These are phyloP conservation scores for Priocnemis perturbator DNA, from an alignment of 2,888 invertebrate genomes.

Conservation along the genomic window DNA sequence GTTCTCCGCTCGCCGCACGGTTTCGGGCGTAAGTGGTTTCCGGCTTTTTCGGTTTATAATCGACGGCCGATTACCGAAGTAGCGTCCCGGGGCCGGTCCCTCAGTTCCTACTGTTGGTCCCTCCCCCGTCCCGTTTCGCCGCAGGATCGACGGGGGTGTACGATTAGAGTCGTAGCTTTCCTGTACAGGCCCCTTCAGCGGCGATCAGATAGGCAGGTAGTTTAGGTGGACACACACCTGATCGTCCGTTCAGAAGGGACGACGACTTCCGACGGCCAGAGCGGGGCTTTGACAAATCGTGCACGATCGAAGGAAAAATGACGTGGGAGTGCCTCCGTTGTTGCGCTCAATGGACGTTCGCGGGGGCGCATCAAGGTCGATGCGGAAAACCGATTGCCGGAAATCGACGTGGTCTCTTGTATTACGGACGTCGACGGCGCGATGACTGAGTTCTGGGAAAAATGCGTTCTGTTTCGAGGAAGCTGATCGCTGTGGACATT, in stretches of 20 bases:
- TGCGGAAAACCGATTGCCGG: conserved; percentile 16
- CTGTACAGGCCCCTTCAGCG: conserved; percentile 57
- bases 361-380: conserved; percentile 4
- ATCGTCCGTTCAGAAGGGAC: conserved; percentile 39
- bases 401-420: too few relatives aligned
- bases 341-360: conserved; percentile 1
- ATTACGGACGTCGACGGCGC: too few relatives aligned
- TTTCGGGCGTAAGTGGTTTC: conserved; percentile 71
- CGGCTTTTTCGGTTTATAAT: conserved; percentile 74
- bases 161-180: conserved; percentile 63
- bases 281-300: conserved; percentile 44
- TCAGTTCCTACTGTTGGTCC: conserved; percentile 71
- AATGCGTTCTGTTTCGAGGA: too few relatives aligned
- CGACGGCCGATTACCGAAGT: conserved; percentile 69
- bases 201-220: conserved; percentile 51
- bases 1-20: conserved; percentile 34
- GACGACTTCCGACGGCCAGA: conserved; percentile 51
- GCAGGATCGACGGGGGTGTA: conserved; percentile 58
- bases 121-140: conserved; percentile 39
- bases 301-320: conserved; percentile 44
- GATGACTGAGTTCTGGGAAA: too few relatives aligned
- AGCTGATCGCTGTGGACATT: too few relatives aligned
- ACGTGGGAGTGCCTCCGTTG: conserved; percentile 15
- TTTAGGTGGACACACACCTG: conserved; percentile 40
- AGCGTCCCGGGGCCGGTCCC: conserved; percentile 65